Evolutionary conservation across 2,797 vertebrate species (phyloP).

Genomic region (Sarcoramphus papa): DNA sequence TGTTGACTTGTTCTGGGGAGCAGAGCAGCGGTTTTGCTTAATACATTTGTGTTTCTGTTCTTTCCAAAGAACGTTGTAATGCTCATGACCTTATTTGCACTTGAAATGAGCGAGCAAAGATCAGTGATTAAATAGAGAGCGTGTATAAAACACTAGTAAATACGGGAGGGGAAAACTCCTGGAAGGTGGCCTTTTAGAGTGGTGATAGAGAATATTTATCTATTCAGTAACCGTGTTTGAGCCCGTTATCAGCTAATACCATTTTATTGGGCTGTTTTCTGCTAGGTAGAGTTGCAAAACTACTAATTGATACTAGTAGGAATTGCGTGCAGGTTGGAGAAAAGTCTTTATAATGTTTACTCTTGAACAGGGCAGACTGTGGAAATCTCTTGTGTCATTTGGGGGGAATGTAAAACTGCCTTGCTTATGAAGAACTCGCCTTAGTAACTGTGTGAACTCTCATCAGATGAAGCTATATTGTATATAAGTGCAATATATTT

Average conservation of each 20-base stretch:
- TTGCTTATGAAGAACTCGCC: conserved; percentile 68
- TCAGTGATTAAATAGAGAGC: neutral
- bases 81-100: conserved; percentile 43
- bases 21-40: conserved; percentile 32
- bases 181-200: conserved; percentile 41
- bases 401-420: conserved; percentile 43
- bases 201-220: conserved; percentile 17
- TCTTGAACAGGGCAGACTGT: conserved; percentile 23
- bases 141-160: conserved; percentile 39
- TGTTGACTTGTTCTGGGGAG: conserved; percentile 25
- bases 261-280: conserved; percentile 31
- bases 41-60: conserved; percentile 3
- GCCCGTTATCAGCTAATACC: neutral
- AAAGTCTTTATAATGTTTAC: conserved; percentile 54
- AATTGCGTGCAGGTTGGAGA: conserved; percentile 34
- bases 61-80: neutral
- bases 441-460: conserved; percentile 54
- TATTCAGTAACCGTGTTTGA: conserved; percentile 5
- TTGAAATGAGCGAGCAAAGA: conserved; percentile 35
- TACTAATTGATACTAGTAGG: neutral
- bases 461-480: conserved; percentile 65
- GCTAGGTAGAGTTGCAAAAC: conserved; percentile 9
- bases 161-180: neutral
- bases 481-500: conserved; percentile 79
- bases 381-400: conserved; percentile 30